Conservation (phyloP, 2,113 vertebrate species). For the Rhinopomastus cyanomelas region DNA sequence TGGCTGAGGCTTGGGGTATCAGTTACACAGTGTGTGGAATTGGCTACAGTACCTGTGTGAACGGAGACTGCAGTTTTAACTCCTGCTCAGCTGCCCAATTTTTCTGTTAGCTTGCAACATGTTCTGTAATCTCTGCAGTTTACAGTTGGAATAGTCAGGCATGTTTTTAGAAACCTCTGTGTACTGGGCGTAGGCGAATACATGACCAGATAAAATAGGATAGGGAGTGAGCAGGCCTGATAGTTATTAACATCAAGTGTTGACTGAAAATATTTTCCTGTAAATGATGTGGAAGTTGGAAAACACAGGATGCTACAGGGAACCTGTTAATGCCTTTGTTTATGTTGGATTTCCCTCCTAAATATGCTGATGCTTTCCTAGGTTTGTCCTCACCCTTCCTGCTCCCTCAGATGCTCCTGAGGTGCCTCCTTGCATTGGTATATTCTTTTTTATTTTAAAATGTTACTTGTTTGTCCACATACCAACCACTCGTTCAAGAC, state of each 20-base stretch:
- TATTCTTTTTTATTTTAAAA: slow-evolving; percentile 60
- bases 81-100: neutral
- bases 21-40: neutral
- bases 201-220: neutral
- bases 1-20: neutral
- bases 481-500: slow-evolving; percentile 76
- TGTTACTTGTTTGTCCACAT: slow-evolving; percentile 70
- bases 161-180: neutral
- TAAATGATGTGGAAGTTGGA: slow-evolving; percentile 29
- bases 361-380: neutral
- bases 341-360: slow-evolving; percentile 56
- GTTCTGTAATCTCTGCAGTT: neutral
- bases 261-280: neutral
- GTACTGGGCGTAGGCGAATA: neutral
- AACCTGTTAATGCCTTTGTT: slow-evolving; percentile 56
- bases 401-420: neutral
- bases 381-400: neutral
- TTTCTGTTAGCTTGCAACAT: neutral
- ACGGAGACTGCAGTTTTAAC: neutral
- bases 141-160: neutral
- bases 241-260: neutral
- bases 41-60: neutral
- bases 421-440: slow-evolving; percentile 35
- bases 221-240: neutral
- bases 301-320: slow-evolving; percentile 18